Conservation (phyloP, 2,113 vertebrate species). For the Chinchilla lanigera region DNA sequence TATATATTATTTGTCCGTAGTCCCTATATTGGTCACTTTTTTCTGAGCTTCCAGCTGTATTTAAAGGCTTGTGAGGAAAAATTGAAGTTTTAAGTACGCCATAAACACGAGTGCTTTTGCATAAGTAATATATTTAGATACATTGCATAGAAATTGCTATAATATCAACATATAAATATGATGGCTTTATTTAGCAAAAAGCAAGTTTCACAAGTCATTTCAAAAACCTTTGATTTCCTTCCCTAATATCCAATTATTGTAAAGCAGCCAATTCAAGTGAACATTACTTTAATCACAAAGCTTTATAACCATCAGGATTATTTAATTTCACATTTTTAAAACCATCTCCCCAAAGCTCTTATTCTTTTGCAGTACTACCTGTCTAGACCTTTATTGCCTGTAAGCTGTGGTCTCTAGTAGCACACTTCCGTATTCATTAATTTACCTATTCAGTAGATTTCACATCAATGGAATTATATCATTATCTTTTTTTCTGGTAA, state of each 20-base stretch:
- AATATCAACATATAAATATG: background rate
- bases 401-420: background rate
- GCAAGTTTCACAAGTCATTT: slow-evolving; percentile 19
- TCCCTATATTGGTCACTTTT: background rate
- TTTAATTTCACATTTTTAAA: background rate
- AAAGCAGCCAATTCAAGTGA: background rate
- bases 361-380: background rate
- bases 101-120: slow-evolving; percentile 50
- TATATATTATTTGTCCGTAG: background rate
- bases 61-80: background rate
- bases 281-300: background rate
- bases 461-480: background rate
- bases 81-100: slow-evolving; percentile 16
- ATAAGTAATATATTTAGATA: slow-evolving; percentile 52
- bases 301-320: background rate
- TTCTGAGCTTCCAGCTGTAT: slow-evolving; percentile 22
- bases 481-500: background rate
- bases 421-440: background rate
- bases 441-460: background rate
- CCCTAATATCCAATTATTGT: background rate
- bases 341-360: background rate
- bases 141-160: background rate
- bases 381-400: rapidly evolving
- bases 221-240: background rate
- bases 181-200: slow-evolving; percentile 33